Base-by-base conservation (phyloP, 1,140 invertebrate genomes). In the Drosophila athabasca region DNA sequence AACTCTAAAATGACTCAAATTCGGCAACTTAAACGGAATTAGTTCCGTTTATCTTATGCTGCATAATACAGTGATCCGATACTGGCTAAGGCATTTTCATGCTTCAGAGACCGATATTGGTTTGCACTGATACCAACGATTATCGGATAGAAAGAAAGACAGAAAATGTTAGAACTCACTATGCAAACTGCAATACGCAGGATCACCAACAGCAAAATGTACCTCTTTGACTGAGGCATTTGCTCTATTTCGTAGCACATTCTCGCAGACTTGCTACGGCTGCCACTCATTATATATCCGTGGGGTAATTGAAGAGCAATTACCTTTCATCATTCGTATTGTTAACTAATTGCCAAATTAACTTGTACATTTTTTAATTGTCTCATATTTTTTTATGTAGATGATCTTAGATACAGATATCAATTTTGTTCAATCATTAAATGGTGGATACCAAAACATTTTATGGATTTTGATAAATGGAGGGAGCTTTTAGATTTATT, bases 301-400 rank as follows among this genome's bases (percentile, higher is more conserved):
- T 5, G 3, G 5, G 5, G 50, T 61, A 80, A 80, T 72, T 80
- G 77, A 9, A 6, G 13, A 13, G 29, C 75, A 74, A 83, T 82
- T 76, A 76, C 43, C 19, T 44, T n/a, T 24, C 45, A 49, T 41
- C 43, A 57, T 57, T 78, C 58, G 61, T 41, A 69, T 69, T 69
- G 67, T 69, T 43, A 44, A 35, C 59, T 83, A 83, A 82, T 82
- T 82, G 75, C 24, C 62, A 79, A 70, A 73, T 65, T 54, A 45
- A 39, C 0, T 46, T 50, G 60, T 15, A 52, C 48, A 62, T 31
- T 54, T 45, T 62, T 50, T 70, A 79, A 79, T 79, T 79, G 76
- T 51, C 55, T 24, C 31, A 8, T 31, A 8, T 31, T 9, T 9
- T 3, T 31, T 2, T 31, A 39, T 59, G 62, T 41, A 57, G 54